Evolutionary conservation across 2,797 vertebrate genomes (phyloP), one percentile per base, ranked within the genome.

Genomic region (Sebastes goodei): DNA sequence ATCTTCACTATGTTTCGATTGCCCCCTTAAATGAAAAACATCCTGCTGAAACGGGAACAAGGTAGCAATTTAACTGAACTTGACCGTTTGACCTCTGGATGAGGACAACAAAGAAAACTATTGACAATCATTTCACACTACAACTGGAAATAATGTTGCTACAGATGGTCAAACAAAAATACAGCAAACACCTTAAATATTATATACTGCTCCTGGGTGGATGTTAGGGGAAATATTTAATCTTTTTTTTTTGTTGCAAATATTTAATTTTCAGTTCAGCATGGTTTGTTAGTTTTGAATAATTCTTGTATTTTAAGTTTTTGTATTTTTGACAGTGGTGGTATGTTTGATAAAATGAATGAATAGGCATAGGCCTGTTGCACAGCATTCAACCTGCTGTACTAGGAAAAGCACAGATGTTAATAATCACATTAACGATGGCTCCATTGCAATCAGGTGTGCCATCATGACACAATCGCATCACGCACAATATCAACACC

Each of bases 121-220:
- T 14, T 38, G 4, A 38, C 5, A 1, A 0, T 46, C 52, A 4
- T 1, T 32, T 10, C 7, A 30, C 17, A 56, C 2, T 12, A 25
- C 5, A 0, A 25, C 6, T 0, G 0, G 21, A 56, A 25, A 25
- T 56, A 6, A 17, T 52, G 12, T 25, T 27, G 55, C 21, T 25
- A 27, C 21, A 6, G 55, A 25, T 57, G 10, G 23, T 4, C 21
- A 6, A 23, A 23, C 10, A 55, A 23, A 55, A 21, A 55, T 21
- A 55, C 12, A 55, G 52, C 9, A 11, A 55, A 12, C 21, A 6
- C n/a, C n/a, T 23, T 21, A 55, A 55, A 55, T 55, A 17, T 15
- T 7, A 15, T 42, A 9, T 11, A 55, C 4, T 55, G 4, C 10
- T 23, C 2, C 0, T 0, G 5, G 7, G 6, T 0, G 3, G 32